Conservation (phyloP, 2,888 invertebrate species). For the Caenorhabditis wallacei region DNA sequence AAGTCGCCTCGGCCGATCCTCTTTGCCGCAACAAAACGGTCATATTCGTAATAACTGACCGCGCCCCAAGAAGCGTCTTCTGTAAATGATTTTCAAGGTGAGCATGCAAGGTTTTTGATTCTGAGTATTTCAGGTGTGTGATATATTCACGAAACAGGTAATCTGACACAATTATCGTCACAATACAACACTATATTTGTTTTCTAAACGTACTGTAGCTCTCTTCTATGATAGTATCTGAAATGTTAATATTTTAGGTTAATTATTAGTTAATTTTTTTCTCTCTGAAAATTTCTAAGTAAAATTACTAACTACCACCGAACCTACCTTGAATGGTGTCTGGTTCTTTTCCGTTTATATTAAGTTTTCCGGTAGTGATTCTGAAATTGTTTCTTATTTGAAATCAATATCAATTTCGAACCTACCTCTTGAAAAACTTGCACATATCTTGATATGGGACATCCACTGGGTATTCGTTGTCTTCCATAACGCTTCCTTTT, state of each 20-base stretch:
- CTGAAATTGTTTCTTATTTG: background rate
- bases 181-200: no score
- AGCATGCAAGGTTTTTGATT: background rate
- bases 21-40: conserved; percentile 7
- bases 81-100: background rate
- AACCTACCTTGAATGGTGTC: background rate
- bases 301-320: no score
- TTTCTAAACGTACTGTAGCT: no score
- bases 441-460: background rate
- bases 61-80: conserved; percentile 29
- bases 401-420: background rate
- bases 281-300: no score
- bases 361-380: background rate
- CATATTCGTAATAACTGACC: conserved; percentile 44
- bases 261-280: no score
- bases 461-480: background rate
- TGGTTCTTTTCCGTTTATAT: background rate
- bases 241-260: no score
- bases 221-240: no score
- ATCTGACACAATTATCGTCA: no score
- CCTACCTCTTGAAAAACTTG: background rate
- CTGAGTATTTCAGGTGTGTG: no score
- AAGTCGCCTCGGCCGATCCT: conserved; percentile 86
- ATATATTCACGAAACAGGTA: no score
- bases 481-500: background rate